Evolutionary conservation across 2,888 invertebrate genomes (phyloP).

Genomic region (Rhagophthalmus giganteus): DNA sequence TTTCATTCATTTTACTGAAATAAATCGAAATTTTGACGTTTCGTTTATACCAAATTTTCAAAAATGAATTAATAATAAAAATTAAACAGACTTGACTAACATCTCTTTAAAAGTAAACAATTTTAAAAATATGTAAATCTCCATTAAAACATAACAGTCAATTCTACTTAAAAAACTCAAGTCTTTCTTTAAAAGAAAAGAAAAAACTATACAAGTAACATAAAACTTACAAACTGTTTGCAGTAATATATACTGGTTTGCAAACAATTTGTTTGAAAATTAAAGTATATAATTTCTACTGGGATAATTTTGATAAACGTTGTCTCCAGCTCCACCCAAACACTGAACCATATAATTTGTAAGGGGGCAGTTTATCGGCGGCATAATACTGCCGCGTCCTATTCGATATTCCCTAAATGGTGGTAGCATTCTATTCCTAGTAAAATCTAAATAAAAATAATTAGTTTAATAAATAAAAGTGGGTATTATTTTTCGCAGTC

Average conservation of each 20-base stretch:
- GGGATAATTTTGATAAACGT: conserved; percentile 46
- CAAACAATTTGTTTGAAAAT: conserved; percentile 17
- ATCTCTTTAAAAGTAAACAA: too few relatives aligned
- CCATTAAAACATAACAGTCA: too few relatives aligned
- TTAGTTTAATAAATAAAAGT: neutral
- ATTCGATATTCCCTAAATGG: conserved; percentile 18
- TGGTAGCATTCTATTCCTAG: conserved; percentile 12
- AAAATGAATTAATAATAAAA: too few relatives aligned
- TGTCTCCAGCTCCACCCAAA: conserved; percentile 52
- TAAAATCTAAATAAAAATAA: conserved; percentile 21
- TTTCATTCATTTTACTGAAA: too few relatives aligned
- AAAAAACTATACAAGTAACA: too few relatives aligned
- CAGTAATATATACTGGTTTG: conserved; percentile 1
- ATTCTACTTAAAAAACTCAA: too few relatives aligned
- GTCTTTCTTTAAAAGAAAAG: too few relatives aligned
- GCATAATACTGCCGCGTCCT: conserved; percentile 24
- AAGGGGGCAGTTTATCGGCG: conserved; percentile 19
- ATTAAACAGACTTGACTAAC: too few relatives aligned
- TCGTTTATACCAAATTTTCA: too few relatives aligned
- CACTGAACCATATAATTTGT: conserved; percentile 35
- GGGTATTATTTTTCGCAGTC: neutral
- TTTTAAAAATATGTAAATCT: too few relatives aligned
- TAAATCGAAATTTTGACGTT: too few relatives aligned
- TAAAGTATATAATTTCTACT: conserved; percentile 21
- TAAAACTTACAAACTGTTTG: too few relatives aligned